A percentile compares a stretch with the other conserved stretches of the same genome.
Conservation (phyloP, 2,888 invertebrate species). For the Epirrhoe tristata region DNA sequence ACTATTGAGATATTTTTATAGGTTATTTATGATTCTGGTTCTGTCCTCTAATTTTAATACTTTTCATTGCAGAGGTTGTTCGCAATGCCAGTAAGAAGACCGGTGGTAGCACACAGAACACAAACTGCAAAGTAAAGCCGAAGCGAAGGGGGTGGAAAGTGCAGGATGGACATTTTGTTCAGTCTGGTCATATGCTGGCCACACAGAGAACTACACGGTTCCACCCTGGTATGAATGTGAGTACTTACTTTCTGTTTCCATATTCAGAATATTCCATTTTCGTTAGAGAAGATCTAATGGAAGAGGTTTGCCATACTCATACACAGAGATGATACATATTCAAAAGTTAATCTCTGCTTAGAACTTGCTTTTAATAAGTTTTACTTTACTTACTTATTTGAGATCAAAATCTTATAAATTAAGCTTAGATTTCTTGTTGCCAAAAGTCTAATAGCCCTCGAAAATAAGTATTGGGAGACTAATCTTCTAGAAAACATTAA, state of each 20-base stretch:
- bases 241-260: conserved; percentile 40
- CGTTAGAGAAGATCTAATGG: not conserved
- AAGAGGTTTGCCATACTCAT: not conserved
- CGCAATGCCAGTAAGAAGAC: conserved; percentile 91
- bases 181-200: conserved; percentile 88
- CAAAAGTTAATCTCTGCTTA: no score
- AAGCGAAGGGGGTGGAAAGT: conserved; percentile 92
- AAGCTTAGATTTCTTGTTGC: no score
- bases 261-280: not conserved
- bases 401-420: no score
- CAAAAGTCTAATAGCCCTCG: no score
- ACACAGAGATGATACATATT: no score
- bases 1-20: conserved; percentile 24
- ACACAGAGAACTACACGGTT: conserved; percentile 89
- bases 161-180: conserved; percentile 89
- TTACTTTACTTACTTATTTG: no score
- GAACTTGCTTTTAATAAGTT: no score
- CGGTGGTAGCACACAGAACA: conserved; percentile 89
- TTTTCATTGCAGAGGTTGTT: conserved; percentile 63
- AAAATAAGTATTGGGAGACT: no score
- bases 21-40: not conserved
- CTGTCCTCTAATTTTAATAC: not conserved
- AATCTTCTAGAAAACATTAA: no score
- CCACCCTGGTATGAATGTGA: conserved; percentile 92
- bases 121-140: conserved; percentile 87